Evolutionary conservation across 2,888 invertebrate species (phyloP).

Genomic region (Thereva unica): DNA sequence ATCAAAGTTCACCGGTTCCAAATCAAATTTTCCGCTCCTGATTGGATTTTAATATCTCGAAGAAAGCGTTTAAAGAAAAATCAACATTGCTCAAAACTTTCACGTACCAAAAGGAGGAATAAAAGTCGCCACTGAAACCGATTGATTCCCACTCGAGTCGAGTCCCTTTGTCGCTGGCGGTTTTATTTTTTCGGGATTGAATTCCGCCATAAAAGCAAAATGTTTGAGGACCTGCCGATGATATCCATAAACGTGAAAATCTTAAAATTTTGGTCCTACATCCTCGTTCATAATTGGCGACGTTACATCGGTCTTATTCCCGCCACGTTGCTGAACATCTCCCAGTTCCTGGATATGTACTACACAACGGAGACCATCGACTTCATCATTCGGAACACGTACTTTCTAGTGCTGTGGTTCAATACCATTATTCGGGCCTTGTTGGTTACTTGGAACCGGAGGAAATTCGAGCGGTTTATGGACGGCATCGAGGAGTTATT

Average conservation of each 20-base stretch:
- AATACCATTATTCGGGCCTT: constrained; percentile 25
- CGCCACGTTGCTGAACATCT: constrained; percentile 8
- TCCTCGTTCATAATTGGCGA: constrained; percentile 28
- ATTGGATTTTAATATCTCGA: too few species aligned
- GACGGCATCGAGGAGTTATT: neutral
- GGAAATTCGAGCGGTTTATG: constrained; percentile 28
- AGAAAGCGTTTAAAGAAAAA: too few species aligned
- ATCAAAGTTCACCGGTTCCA: too few species aligned
- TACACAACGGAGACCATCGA: constrained; percentile 22
- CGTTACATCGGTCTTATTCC: constrained; percentile 16
- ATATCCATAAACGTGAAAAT: neutral
- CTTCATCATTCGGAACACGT: constrained; percentile 27
- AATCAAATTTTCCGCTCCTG: too few species aligned
- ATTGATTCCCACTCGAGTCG: too few species aligned
- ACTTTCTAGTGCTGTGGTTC: constrained; percentile 30
- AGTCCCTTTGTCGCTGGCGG: too few species aligned
- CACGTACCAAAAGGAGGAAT: too few species aligned
- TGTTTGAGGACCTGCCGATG: neutral
- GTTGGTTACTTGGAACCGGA: neutral
- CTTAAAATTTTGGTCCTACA: constrained; percentile 6
- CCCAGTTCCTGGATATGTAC: constrained; percentile 32
- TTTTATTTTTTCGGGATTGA: too few species aligned
- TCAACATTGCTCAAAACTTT: too few species aligned
- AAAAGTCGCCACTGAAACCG: too few species aligned
- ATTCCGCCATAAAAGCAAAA: neutral